A percentile compares a stretch with the other conserved stretches of the same genome.
These are phyloP conservation scores for Porites lutea DNA, from an alignment of 64 coral and sea anemone species.

Conservation along the genomic window DNA sequence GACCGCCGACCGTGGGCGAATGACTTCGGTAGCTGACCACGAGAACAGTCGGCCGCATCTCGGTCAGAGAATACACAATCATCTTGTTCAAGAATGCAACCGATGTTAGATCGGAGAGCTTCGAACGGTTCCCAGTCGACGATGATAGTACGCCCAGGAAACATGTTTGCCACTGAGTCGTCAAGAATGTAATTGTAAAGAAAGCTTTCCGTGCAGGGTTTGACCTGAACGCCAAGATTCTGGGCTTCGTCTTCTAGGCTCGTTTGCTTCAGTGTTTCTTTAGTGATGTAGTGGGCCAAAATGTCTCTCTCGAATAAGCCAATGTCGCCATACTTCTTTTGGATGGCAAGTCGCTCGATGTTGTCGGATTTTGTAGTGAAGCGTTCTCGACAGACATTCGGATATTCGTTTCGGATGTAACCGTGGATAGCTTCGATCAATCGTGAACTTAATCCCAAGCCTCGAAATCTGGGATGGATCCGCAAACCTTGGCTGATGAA, in stretches of 20 bases:
- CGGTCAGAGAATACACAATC: slow-evolving; percentile 85
- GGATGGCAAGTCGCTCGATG: slow-evolving; percentile 88
- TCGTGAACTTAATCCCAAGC: slow-evolving; percentile 79
- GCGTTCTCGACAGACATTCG: slow-evolving; percentile 80
- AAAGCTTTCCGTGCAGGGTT: slow-evolving; percentile 66
- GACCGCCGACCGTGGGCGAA: slow-evolving; percentile 89
- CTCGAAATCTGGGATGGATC: slow-evolving; percentile 83
- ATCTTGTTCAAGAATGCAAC: slow-evolving; percentile 65
- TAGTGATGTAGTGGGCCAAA: slow-evolving; percentile 77
- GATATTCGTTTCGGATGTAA: slow-evolving; percentile 70
- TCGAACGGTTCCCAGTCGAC: slow-evolving; percentile 95
- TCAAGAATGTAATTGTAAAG: slow-evolving; percentile 64
- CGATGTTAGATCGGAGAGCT: slow-evolving; percentile 71
- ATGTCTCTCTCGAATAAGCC: slow-evolving; percentile 81
- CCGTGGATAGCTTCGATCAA: slow-evolving; percentile 84
- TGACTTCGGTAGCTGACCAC: slow-evolving; percentile 74
- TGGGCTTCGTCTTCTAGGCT: not conserved
- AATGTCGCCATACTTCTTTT: slow-evolving; percentile 91
- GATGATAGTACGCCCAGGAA: slow-evolving; percentile 78
- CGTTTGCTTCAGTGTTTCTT: slow-evolving; percentile 37
- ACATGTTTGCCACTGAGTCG: slow-evolving; percentile 79
- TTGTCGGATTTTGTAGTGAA: slow-evolving; percentile 96
- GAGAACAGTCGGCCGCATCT: slow-evolving; percentile 54
- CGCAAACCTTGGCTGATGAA: slow-evolving; percentile 92
- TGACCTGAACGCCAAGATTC: slow-evolving; percentile 48